These are phyloP conservation scores for Zootermopsis nevadensis DNA, from an alignment of 2,888 invertebrate genomes.

Conservation along the genomic window DNA sequence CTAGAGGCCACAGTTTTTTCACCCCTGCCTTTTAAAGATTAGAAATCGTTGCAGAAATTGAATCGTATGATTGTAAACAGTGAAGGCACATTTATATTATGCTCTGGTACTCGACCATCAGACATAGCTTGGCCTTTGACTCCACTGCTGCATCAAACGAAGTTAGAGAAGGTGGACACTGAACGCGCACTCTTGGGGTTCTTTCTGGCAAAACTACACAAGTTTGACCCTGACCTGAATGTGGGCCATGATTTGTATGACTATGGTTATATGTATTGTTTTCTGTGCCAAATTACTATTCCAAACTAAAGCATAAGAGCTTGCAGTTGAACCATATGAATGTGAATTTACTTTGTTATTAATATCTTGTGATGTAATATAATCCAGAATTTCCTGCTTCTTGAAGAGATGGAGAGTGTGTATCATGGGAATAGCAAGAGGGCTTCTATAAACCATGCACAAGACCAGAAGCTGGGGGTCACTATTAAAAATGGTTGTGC, in stretches of 20 bases:
- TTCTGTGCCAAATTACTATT: too few species aligned
- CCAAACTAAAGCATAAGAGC: too few species aligned
- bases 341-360: not conserved
- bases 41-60: too few species aligned
- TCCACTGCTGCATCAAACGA: conserved; percentile 76
- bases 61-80: too few species aligned
- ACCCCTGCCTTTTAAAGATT: too few species aligned
- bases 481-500: conserved; percentile 44
- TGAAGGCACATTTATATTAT: not conserved
- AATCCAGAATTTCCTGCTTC: conserved; percentile 65
- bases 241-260: conserved; percentile 93
- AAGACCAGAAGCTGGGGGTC: conserved; percentile 30
- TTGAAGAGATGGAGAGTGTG: conserved; percentile 65
- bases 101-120: conserved; percentile 74
- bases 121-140: conserved; percentile 86
- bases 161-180: too few species aligned
- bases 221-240: conserved; percentile 92
- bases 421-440: not conserved
- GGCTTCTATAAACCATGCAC: not conserved
- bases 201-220: conserved; percentile 76
- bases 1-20: too few species aligned
- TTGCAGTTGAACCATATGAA: too few species aligned
- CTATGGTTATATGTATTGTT: conserved; percentile 69
- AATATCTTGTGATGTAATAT: too few species aligned
- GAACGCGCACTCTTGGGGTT: too few species aligned